phyloP scores from a whole-genome alignment of 2,797 vertebrate genomes.

The Rhincodon typus region DNA sequence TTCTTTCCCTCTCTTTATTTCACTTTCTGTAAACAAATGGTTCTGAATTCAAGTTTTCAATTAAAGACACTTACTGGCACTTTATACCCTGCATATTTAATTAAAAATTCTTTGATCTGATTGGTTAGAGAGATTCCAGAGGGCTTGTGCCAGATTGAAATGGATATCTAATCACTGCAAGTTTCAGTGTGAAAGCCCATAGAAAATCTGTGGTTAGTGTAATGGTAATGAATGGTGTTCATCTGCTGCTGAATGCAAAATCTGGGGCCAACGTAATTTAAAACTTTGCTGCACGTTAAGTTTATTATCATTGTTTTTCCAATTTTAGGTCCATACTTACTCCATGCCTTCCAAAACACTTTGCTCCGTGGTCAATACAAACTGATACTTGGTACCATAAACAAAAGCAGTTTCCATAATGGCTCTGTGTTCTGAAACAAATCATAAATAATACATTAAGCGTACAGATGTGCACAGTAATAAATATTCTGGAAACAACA shows the following conservation, averaged over 20 bases:
- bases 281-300: not conserved
- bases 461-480: not conserved
- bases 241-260: not conserved
- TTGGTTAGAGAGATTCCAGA: not conserved
- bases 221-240: not conserved
- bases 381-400: constrained; percentile 79
- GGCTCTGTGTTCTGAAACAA: constrained; percentile 72
- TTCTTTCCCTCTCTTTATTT: not conserved
- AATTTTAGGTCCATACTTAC: constrained; percentile 53
- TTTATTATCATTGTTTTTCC: not conserved
- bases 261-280: not conserved
- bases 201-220: not conserved
- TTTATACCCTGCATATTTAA: not conserved
- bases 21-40: not conserved
- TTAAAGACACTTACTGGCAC: not conserved
- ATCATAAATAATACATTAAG: constrained; percentile 38
- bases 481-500: not conserved
- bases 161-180: not conserved
- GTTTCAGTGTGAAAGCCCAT: not conserved
- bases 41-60: not conserved
- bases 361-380: constrained; percentile 81
- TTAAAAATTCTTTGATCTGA: not conserved
- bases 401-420: constrained; percentile 91
- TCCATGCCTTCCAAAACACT: constrained; percentile 66
- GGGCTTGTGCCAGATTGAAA: not conserved